Evolutionary conservation across 1,140 invertebrate species (phyloP), one percentile per base, ranked within the genome.

Genomic region (Leptonema lineaticorne): DNA sequence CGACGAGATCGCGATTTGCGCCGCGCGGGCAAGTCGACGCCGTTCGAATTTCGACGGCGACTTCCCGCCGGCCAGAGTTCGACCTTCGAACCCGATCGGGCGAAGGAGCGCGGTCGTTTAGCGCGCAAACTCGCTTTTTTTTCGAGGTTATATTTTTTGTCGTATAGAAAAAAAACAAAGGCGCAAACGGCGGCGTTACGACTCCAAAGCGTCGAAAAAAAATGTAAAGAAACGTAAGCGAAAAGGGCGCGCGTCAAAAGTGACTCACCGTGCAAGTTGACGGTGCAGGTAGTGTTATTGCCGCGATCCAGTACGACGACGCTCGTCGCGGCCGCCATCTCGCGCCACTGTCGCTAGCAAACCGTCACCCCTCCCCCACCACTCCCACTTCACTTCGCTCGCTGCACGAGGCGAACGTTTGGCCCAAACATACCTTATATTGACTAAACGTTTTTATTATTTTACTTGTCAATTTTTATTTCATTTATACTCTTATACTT

Each of bases 271-370:
- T 95, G 93, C 84, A 95, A 87, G 86, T 95, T 95, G 80, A 95
- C 92, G 76, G 93, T 95, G 84, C 92, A 94, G 78, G 93, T 95
- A 80, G 93, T 95, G 85, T 95, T 95, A 84, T 95, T 95, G 80
- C 93, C 93, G 81, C 93, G 89, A 84, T 95, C 93, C 77, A 95
- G 87, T 77, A 94, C 91, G 78, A 95, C 92, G 82, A 95, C 93
- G 87, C 91, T 93, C 74, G 92, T 94, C 85, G 91, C 89, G 75
- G 89, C 91, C 89, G 90, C 89, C 86, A 90, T 91, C 81, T 83
- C 82, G 45, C 45, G 45, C 29, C 45, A 50, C 45, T 30, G 62
- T 16, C 29, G 24, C 20, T 26, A 7, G 2, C 9, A 7, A 16
- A 4, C 9, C 22, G 8, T 22, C 18, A 7, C 50, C 50, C 9